Base-by-base conservation (phyloP, 1,140 invertebrate genomes). In the Brachionus plicatilis region DNA sequence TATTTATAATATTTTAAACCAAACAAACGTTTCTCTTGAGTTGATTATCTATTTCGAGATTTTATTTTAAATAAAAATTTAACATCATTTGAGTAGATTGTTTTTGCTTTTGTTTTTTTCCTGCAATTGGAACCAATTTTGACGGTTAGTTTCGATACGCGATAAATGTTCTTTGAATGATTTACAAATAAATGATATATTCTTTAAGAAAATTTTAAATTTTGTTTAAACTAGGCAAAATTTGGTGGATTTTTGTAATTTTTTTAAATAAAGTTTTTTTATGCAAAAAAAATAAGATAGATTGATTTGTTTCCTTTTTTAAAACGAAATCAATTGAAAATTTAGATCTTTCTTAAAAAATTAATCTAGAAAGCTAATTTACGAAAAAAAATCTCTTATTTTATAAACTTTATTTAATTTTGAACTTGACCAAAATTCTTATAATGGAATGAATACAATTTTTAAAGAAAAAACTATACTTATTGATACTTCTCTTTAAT, bases 151-250 rank as follows among this genome's bases (percentile, higher is more conserved):
- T 75, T 84, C 47, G 9, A 72, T 72, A 70, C 68, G 27, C 3
- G n/a, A 41, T 12, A 68, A 33, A 47, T 84, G 65, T 27, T 75
- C 60, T 70, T 72, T 75, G 33, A 84, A 70, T 24, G 82, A 83
- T 78, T 76, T 41, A 41, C 50, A 76, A 33, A 84, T 27, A 27
- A 43, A 70, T 9, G 45, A 83, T 4, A 85, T 17, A 84, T 84
- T 60, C 37, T 56, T 37, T 83, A 85, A 85, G 24, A 45, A 50
- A 76, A 12, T 29, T 3, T 43, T 4, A 45, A 72, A 20, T 60
- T 60, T 60, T 24, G 5, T 24, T 20, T 60, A 27, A 60, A 60
- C 12, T 20, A 56, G 17, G 53, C 53, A 56, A 56, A 56, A 56
- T 56, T 56, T n/a, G 24, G 17, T n/a, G 11, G 4, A 47, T 37